phyloP scores from a whole-genome alignment of 2,888 invertebrate species.

The Atrina japonica region DNA sequence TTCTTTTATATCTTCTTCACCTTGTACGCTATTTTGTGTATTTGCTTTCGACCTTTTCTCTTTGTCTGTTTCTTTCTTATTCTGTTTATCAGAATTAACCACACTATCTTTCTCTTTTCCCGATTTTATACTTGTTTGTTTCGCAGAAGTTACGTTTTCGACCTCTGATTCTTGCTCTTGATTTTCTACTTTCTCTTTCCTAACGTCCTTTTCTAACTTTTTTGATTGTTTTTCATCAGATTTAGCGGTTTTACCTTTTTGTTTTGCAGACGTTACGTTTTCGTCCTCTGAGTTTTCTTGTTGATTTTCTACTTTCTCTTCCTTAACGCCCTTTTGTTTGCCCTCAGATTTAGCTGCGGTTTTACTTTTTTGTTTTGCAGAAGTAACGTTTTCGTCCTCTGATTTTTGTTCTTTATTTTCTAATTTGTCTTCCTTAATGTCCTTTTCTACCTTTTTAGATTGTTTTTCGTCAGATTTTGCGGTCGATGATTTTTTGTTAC shows the following conservation, averaged over 20 bases:
- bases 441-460: constrained; percentile 8
- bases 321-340: constrained; percentile 21
- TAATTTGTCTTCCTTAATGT: constrained; percentile 5
- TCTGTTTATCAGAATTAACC: background rate
- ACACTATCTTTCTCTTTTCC: background rate
- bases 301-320: background rate
- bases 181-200: background rate
- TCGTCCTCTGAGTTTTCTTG: too few relatives aligned
- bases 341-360: constrained; percentile 28
- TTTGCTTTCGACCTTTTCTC: constrained; percentile 3
- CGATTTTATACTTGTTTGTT: too few relatives aligned
- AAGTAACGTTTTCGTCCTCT: too few relatives aligned
- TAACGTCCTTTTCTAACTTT: constrained; percentile 4
- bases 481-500: constrained; percentile 8
- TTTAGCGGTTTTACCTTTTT: too few relatives aligned
- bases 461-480: constrained; percentile 1
- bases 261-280: too few relatives aligned
- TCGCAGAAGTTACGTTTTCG: too few relatives aligned
- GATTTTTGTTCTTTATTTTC: constrained; percentile 38
- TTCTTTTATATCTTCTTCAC: constrained; percentile 7
- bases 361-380: constrained; percentile 38
- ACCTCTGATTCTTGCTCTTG: background rate
- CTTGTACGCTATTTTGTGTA: background rate
- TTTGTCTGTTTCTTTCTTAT: background rate
- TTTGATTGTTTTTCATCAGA: too few relatives aligned